Evolutionary conservation across 2,797 vertebrate genomes (phyloP).

Genomic region (Hafferia zeledoni): DNA sequence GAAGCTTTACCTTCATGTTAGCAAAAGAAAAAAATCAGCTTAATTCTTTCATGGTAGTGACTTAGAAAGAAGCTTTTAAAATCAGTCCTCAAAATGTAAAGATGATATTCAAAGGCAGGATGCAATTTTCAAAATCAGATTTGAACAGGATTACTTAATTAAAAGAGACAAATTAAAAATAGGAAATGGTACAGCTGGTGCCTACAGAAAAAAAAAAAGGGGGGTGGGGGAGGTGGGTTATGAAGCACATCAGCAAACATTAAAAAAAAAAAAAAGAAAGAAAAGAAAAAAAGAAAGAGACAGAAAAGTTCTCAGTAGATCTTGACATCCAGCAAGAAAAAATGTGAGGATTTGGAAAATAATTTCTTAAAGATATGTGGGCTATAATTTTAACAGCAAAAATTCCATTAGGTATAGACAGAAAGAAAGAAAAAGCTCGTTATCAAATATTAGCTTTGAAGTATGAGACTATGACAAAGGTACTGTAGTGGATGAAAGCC

Average conservation of each 20-base stretch:
- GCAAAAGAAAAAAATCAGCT: slow-evolving; percentile 32
- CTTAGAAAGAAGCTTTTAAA: slow-evolving; percentile 57
- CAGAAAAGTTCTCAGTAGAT: neutral
- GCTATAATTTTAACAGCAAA: slow-evolving; percentile 51
- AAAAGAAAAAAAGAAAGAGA: neutral
- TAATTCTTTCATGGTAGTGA: slow-evolving; percentile 40
- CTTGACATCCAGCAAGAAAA: slow-evolving; percentile 55
- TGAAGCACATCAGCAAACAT: neutral
- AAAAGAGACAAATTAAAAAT: slow-evolving; percentile 63
- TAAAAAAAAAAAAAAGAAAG: neutral
- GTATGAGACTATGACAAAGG: slow-evolving; percentile 36
- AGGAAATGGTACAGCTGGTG: neutral
- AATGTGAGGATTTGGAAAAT: slow-evolving; percentile 47
- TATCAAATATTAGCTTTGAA: slow-evolving; percentile 68
- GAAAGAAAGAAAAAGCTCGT: slow-evolving; percentile 35
- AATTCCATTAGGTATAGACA: slow-evolving; percentile 24
- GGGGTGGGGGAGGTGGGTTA: neutral
- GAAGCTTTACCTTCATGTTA: slow-evolving; percentile 57
- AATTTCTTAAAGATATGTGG: slow-evolving; percentile 41
- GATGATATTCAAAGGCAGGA: slow-evolving; percentile 66
- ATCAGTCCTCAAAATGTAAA: slow-evolving; percentile 29
- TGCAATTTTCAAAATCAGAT: slow-evolving; percentile 64
- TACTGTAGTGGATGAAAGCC: slow-evolving; percentile 53
- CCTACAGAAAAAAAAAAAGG: accelerated
- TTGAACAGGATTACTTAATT: slow-evolving; percentile 64